A percentile compares a stretch with the other conserved stretches of the same genome.
phyloP scores from a whole-genome alignment of 2,888 invertebrate genomes.

The Gandaritis pyraliata region DNA sequence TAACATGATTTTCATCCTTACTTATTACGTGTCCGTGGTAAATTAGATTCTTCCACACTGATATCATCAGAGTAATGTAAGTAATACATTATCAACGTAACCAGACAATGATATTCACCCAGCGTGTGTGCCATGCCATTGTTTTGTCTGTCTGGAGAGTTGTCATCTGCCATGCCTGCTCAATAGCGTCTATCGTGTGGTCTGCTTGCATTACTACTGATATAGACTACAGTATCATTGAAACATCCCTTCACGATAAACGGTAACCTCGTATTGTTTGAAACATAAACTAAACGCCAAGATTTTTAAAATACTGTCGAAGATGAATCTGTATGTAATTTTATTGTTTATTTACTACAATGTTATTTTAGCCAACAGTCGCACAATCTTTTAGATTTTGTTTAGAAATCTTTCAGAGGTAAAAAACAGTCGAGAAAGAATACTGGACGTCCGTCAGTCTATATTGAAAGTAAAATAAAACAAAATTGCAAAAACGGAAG shows the following conservation, averaged over 20 bases:
- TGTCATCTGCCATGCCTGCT: slow-evolving; percentile 3
- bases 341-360: no score
- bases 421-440: not conserved
- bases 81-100: not conserved
- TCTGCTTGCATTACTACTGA: not conserved
- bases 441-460: not conserved
- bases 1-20: no score
- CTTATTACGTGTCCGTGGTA: no score
- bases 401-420: not conserved
- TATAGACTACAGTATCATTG: not conserved
- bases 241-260: not conserved
- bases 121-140: slow-evolving; percentile 5
- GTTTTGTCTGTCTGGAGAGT: slow-evolving; percentile 9
- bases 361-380: no score
- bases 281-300: no score
- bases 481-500: slow-evolving; percentile 38
- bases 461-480: slow-evolving; percentile 3
- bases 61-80: slow-evolving; percentile 2
- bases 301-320: no score
- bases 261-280: no score
- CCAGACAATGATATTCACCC: slow-evolving; percentile 12
- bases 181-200: slow-evolving; percentile 10
- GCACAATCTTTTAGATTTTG: no score
- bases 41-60: not conserved
- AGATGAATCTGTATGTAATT: no score